phyloP scores from a whole-genome alignment of 2,113 vertebrate species.

The Suricata suricatta region DNA sequence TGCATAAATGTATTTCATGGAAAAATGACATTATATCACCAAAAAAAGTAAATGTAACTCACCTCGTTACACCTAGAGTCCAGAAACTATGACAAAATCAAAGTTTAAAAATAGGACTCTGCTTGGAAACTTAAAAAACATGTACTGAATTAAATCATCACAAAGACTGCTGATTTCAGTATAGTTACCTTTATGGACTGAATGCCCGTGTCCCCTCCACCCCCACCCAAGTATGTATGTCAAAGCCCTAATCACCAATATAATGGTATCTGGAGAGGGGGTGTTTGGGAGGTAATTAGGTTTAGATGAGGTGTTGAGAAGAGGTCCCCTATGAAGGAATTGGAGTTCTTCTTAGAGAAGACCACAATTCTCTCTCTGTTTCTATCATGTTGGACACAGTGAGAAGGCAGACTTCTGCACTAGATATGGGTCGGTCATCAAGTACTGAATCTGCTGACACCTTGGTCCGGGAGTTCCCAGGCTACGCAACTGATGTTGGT shows the following conservation, averaged over 20 bases:
- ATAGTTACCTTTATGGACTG: neutral
- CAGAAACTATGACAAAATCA: neutral
- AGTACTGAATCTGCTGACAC: neutral
- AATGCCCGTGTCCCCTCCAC: neutral
- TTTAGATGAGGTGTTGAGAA: neutral
- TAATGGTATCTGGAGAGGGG: neutral
- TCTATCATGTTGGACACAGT: neutral
- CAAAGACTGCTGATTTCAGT: neutral
- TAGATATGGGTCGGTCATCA: neutral
- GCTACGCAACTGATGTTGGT: neutral
- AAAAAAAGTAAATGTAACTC: neutral
- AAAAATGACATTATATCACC: neutral
- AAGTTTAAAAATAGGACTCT: neutral
- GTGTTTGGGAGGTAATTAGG: too few relatives aligned
- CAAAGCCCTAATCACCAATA: neutral
- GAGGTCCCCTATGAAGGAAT: neutral
- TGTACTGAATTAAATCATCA: neutral
- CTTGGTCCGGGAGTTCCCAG: neutral
- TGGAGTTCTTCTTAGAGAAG: neutral
- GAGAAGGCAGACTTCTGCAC: neutral
- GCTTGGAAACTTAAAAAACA: neutral
- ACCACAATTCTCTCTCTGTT: neutral
- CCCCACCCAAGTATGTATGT: neutral
- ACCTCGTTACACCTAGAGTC: neutral
- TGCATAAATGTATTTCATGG: neutral